These are phyloP conservation scores for Xanthia icteritia DNA, from an alignment of 2,888 invertebrate genomes.

Conservation along the genomic window DNA sequence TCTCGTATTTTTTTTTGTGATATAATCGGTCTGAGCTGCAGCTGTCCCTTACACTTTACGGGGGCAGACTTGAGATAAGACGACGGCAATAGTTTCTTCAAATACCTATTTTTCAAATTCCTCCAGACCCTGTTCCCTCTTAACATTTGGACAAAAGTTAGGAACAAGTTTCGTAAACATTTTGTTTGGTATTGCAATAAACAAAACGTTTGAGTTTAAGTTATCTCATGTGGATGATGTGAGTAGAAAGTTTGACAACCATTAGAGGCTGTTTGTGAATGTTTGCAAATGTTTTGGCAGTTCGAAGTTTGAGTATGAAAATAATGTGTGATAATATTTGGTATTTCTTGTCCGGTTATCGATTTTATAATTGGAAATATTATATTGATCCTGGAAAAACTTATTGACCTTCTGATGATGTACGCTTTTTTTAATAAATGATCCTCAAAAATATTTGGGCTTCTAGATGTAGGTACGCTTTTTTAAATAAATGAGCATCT, in stretches of 20 bases:
- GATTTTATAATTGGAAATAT: no score
- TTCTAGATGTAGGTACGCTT: background rate
- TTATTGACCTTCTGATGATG: background rate
- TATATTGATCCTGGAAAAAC: no score
- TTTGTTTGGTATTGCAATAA: conserved; percentile 55
- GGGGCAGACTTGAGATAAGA: no score
- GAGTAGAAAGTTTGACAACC: conserved; percentile 39
- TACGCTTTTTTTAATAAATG: background rate
- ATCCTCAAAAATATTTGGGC: background rate
- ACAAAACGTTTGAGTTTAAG: conserved; percentile 37
- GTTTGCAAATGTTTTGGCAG: conserved; percentile 28
- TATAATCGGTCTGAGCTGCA: no score
- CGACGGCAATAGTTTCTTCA: no score
- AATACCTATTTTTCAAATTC: no score
- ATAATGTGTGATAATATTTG: conserved; percentile 1
- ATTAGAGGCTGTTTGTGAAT: conserved; percentile 15
- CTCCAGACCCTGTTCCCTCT: no score
- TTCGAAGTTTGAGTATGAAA: conserved; percentile 2
- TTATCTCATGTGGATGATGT: conserved; percentile 30
- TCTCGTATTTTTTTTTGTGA: no score
- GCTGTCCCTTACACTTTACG: no score
- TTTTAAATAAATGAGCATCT: background rate
- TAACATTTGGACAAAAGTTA: conserved; percentile 31
- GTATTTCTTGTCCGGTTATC: background rate
- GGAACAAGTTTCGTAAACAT: conserved; percentile 38